Evolutionary conservation across 2,888 invertebrate genomes (phyloP), one percentile per base, ranked within the genome.

Genomic region (Vannuccia rotundouncinata): DNA sequence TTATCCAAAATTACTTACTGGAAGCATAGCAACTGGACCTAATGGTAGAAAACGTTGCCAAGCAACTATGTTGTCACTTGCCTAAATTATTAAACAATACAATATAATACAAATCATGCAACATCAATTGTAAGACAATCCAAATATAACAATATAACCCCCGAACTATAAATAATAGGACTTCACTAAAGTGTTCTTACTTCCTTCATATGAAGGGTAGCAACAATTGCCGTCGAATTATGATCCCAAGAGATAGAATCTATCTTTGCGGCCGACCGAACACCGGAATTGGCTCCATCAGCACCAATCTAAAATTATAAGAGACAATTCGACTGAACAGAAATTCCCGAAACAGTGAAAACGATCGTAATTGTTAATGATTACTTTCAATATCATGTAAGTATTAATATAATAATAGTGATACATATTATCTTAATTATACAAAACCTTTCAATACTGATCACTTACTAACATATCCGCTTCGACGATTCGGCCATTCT

Each of bases 11-110:
- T 31, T 60, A 82, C 86, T 85, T 84, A 88, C 88, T 29, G 98
- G 99, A 79, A 99, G 89, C 29, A 98, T 87, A 0, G 98, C 98
- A 29, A 99, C 90, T 0, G 97, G 95, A 0, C 98, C 98, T 0
- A 91, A 92, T 0, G 95, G 94, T 82, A 96, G 89, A 89, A 97
- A 97, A 83, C 96, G 91, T 88, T 99, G 98, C 97, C 97, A 99
- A 0, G 97, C 98, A 0, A 93, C 93, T 30, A 91, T 28, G n/a
- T 31, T 10, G 59, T 45, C 31, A 59, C 17, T 25, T 2, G 13
- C 76, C 77, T 79, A 28, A 79, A 79, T n/a, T 66, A 22, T 22
- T 1, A 27, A 75, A 13, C 74, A 73, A 73, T 13, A 73, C 27
- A 73, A 22, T 22, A 73, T 10, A 13, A 13, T 73, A 45, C 17